These are phyloP conservation scores for Campylomormyrus tamandua DNA, from an alignment of 2,113 vertebrate genomes.

Conservation along the genomic window DNA sequence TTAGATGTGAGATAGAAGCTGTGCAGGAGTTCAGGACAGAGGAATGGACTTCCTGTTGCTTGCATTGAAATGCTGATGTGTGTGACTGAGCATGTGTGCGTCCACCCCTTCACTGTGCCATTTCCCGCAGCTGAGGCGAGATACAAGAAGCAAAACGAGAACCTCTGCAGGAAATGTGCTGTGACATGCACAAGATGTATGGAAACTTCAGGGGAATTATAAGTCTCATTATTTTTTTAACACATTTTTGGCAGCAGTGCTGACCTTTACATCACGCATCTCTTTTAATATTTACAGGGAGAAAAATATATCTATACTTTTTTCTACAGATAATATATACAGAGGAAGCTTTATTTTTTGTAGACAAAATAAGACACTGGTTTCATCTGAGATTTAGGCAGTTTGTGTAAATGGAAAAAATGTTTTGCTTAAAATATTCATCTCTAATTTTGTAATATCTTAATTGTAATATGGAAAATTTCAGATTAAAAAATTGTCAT, in stretches of 20 bases:
- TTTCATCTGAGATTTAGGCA: conserved; percentile 17
- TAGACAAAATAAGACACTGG: conserved; percentile 11
- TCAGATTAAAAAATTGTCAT: neutral
- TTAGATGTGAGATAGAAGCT: neutral
- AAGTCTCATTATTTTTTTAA: neutral
- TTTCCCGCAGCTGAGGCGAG: neutral
- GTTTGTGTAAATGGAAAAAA: conserved; percentile 24
- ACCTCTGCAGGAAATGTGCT: conserved; percentile 12
- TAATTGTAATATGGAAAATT: neutral
- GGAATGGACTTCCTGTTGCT: neutral
- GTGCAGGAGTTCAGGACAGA: neutral
- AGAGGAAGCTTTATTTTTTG: conserved; percentile 9
- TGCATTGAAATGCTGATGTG: neutral
- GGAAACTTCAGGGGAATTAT: neutral
- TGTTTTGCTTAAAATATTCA: conserved; percentile 23
- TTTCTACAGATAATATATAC: conserved; percentile 27
- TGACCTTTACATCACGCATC: neutral
- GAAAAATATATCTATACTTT: neutral
- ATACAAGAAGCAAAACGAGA: neutral
- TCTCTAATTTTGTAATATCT: conserved; percentile 24
- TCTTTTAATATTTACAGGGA: neutral
- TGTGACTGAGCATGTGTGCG: neutral
- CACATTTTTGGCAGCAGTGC: conserved; percentile 11
- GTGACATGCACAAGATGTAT: neutral
- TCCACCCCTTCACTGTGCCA: neutral